A percentile compares a stretch with the other conserved stretches of the same genome.
These are phyloP conservation scores for Pygocentrus nattereri DNA, from an alignment of 2,797 vertebrate genomes.

Conservation along the genomic window DNA sequence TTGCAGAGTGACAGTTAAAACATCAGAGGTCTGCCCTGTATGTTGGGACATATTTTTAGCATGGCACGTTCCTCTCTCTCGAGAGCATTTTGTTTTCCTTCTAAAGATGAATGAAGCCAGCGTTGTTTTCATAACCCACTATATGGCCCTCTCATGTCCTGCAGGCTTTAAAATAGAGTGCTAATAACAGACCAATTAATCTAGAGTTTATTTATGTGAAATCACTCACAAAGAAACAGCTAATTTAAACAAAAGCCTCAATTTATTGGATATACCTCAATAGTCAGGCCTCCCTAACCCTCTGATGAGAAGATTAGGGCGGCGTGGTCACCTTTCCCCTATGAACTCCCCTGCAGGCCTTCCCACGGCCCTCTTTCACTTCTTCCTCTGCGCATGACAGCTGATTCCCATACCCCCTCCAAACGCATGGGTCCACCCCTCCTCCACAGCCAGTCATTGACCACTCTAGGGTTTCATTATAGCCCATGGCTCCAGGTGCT, in stretches of 20 bases:
- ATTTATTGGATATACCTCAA: conserved; percentile 64
- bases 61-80: conserved; percentile 57
- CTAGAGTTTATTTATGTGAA: conserved; percentile 27
- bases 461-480: conserved; percentile 50
- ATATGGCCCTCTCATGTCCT: conserved; percentile 41
- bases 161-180: conserved; percentile 35
- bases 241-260: conserved; percentile 51
- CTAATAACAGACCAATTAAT: conserved; percentile 45
- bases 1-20: conserved; percentile 70
- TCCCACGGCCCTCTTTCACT: conserved; percentile 68
- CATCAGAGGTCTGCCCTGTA: conserved; percentile 64
- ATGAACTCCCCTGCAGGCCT: conserved; percentile 64
- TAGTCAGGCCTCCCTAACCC: conserved; percentile 36
- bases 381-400: conserved; percentile 69
- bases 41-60: conserved; percentile 70
- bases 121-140: conserved; percentile 54
- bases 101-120: conserved; percentile 35
- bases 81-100: conserved; percentile 60
- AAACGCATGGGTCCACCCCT: conserved; percentile 48
- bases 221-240: background rate
- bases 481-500: conserved; percentile 43
- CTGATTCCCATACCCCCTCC: conserved; percentile 78
- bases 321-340: conserved; percentile 73
- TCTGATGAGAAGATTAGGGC: conserved; percentile 64
- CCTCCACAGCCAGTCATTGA: conserved; percentile 66